Percentiles rank a stretch among this genome's conserved stretches.
These are phyloP conservation scores for Mesoligia furuncula DNA, from an alignment of 2,888 invertebrate species.

Conservation along the genomic window DNA sequence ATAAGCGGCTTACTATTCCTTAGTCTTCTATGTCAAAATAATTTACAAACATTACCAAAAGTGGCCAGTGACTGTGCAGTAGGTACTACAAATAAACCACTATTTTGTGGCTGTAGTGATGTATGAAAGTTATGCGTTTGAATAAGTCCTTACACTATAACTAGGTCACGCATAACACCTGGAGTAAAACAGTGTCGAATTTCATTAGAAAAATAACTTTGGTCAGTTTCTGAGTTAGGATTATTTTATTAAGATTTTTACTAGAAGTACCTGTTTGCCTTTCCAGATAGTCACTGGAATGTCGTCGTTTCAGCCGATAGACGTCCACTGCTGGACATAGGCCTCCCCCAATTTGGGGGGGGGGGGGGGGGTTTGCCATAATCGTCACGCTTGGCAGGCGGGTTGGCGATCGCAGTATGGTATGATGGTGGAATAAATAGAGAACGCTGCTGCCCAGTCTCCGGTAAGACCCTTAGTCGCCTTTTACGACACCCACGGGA, in stretches of 20 bases:
- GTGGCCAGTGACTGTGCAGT: background rate
- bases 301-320: too few species aligned
- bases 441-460: too few species aligned
- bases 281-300: background rate
- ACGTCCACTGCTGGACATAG: too few species aligned
- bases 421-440: too few species aligned
- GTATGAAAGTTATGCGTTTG: slow-evolving; percentile 21
- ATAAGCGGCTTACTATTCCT: background rate
- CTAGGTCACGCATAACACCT: slow-evolving; percentile 51
- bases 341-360: too few species aligned
- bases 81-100: background rate
- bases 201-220: slow-evolving; percentile 40
- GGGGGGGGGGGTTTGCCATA: too few species aligned
- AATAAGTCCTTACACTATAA: slow-evolving; percentile 30
- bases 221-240: background rate
- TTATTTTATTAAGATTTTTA: background rate
- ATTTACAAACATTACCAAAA: background rate
- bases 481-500: too few species aligned
- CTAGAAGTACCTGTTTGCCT: background rate
- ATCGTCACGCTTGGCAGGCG: too few species aligned
- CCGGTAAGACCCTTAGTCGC: too few species aligned
- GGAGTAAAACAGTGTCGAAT: slow-evolving; percentile 29
- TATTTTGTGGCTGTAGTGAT: slow-evolving; percentile 5
- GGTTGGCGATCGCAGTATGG: too few species aligned
- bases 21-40: background rate